Evolutionary conservation across 30 jellyfish, hydroid and myxozoan genomes (phyloP).

Genomic region (Cassiopea xamachana): DNA sequence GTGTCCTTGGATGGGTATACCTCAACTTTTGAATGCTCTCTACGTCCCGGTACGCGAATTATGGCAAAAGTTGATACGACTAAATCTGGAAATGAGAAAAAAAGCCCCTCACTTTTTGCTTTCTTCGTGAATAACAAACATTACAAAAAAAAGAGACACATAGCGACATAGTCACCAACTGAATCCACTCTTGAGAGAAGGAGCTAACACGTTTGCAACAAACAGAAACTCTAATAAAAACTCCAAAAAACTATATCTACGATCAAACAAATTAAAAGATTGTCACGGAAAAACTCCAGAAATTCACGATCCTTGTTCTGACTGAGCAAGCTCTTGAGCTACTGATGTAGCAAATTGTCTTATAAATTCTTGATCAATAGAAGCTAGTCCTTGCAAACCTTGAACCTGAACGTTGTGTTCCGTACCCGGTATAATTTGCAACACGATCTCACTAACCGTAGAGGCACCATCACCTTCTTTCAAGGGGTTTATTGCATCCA

Average conservation of each 20-base stretch:
- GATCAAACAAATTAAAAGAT: background rate
- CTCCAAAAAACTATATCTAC: background rate
- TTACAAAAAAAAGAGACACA: too few relatives aligned
- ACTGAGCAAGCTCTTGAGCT: conserved; percentile 43
- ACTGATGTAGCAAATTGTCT: conserved; percentile 61
- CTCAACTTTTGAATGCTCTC: too few relatives aligned
- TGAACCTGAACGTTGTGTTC: conserved; percentile 39
- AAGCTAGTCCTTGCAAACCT: conserved; percentile 39
- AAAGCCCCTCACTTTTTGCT: too few relatives aligned
- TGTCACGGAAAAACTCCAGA: background rate
- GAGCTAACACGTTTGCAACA: background rate
- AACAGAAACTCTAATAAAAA: background rate
- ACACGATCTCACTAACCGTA: conserved; percentile 28
- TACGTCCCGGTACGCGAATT: too few relatives aligned
- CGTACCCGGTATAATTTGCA: conserved; percentile 38
- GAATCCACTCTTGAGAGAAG: background rate
- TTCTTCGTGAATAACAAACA: too few relatives aligned
- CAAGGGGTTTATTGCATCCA: background rate
- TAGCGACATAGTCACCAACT: too few relatives aligned
- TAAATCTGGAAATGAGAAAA: too few relatives aligned
- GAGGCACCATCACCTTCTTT: background rate
- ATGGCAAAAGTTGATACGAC: too few relatives aligned
- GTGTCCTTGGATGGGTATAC: too few relatives aligned
- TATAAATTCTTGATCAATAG: conserved; percentile 51
- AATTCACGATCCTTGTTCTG: background rate